Evolutionary conservation across 37 sponge, comb jelly and placozoan genomes (phyloP).

Genomic region (Chondrosia reniformis): DNA sequence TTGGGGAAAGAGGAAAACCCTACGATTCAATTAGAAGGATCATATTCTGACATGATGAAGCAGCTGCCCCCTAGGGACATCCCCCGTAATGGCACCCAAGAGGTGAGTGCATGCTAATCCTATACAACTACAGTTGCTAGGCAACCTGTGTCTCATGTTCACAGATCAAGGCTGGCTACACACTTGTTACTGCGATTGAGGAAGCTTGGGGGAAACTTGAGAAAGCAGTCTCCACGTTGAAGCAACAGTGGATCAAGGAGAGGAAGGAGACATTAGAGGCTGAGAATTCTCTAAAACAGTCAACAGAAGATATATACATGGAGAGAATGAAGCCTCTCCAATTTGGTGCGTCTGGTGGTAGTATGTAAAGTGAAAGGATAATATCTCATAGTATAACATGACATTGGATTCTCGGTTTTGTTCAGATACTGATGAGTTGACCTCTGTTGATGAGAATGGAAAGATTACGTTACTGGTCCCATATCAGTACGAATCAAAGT

Average conservation of each 20-base stretch:
- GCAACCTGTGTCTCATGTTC: too few relatives aligned
- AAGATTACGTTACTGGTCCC: slow-evolving; percentile 36
- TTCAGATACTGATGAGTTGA: slow-evolving; percentile 49
- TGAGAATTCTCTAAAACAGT: neutral
- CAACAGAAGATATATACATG: slow-evolving; percentile 49
- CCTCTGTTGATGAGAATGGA: slow-evolving; percentile 50
- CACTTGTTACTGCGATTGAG: slow-evolving; percentile 1
- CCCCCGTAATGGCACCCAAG: too few relatives aligned
- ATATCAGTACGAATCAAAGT: slow-evolving; percentile 39
- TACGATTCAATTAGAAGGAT: too few relatives aligned
- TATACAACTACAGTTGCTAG: too few relatives aligned
- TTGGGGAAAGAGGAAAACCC: too few relatives aligned
- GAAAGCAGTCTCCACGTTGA: slow-evolving; percentile 17
- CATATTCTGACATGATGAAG: too few relatives aligned
- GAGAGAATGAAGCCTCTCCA: slow-evolving; percentile 73
- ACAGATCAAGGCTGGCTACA: too few relatives aligned
- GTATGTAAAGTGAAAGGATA: too few relatives aligned
- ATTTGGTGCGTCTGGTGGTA: slow-evolving; percentile 56
- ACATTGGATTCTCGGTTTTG: neutral
- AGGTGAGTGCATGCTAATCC: too few relatives aligned
- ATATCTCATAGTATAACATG: neutral
- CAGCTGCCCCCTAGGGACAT: too few relatives aligned
- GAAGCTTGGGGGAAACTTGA: neutral
- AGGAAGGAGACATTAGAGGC: neutral
- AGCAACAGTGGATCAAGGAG: slow-evolving; percentile 15